These are phyloP conservation scores for Fringilla coelebs DNA, from an alignment of 2,797 vertebrate species.

Conservation along the genomic window DNA sequence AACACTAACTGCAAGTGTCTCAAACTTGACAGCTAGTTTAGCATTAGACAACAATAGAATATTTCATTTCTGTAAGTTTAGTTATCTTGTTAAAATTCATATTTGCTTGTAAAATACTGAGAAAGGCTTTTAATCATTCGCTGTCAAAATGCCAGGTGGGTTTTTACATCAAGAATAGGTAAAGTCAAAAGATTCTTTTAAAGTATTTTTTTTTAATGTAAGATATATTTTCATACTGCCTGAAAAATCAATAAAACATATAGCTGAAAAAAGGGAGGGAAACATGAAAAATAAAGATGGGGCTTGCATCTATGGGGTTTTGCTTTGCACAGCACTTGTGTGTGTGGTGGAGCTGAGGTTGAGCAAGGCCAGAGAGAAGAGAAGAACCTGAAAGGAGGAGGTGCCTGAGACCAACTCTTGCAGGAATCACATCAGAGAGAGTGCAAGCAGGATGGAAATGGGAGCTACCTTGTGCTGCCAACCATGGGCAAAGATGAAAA, in stretches of 20 bases:
- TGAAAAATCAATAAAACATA: slow-evolving; percentile 5
- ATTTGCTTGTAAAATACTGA: slow-evolving; percentile 70
- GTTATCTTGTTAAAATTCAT: slow-evolving; percentile 70
- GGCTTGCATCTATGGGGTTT: neutral
- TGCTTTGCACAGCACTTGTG: accelerated
- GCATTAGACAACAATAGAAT: slow-evolving; percentile 63
- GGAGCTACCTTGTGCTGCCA: neutral
- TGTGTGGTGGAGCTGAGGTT: neutral
- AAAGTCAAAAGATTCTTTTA: slow-evolving; percentile 48
- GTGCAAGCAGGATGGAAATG: neutral
- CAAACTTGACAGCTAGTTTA: slow-evolving; percentile 69
- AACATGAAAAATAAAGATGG: neutral
- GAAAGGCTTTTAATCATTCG: slow-evolving; percentile 68
- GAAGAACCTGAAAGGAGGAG: slow-evolving; percentile 3
- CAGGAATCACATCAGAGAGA: slow-evolving; percentile 26
- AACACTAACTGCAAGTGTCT: slow-evolving; percentile 49
- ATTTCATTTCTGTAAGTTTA: slow-evolving; percentile 69
- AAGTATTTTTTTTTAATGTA: neutral
- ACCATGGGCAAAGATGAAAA: slow-evolving; percentile 9
- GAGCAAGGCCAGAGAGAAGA: neutral
- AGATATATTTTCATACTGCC: neutral
- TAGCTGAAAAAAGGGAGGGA: neutral
- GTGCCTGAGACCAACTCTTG: neutral
- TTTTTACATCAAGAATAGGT: slow-evolving; percentile 60
- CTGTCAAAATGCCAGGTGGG: slow-evolving; percentile 63